Evolutionary conservation across 2,888 invertebrate species (phyloP), one percentile per base, ranked within the genome.

Genomic region (Hecatera dysodea): DNA sequence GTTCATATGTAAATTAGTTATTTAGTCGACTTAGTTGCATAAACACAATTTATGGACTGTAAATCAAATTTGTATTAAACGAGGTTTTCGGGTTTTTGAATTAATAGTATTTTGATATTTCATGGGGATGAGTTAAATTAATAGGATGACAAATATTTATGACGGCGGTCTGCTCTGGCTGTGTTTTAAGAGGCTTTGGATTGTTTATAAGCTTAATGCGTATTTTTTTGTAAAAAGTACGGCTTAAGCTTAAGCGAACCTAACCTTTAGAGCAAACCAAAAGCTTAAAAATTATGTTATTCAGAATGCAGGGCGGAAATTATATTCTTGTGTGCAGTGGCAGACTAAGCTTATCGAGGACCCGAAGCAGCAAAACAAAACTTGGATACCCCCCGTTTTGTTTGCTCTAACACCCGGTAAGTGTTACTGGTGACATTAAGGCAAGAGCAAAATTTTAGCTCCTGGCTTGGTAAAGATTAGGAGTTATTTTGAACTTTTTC

Each of bases 231-330:
- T 33, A 33, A 33, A 39, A 39, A 79, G 81, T 84, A 85, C 83
- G 78, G 72, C 67, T 68, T 70, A 73, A 81, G 84, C 86, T 88
- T 87, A 82, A 39, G 82, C 78, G 86, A 83, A 84, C 84, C 83
- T 85, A n/a, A n/a, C n/a, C n/a, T 82, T 78, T 80, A 75, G 79
- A 75, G 83, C 79, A 81, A 82, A 83, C 79, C 81, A 77, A n/a
- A 85, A 86, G 85, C 90, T 90, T 89, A 88, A 89, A 87, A 88
- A 83, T 87, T 85, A 86, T 87, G 85, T 82, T 83, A 83, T 81
- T 85, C 84, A 82, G 76, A 86, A 86, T 85, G 82, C 83, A 78
- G 78, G 82, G 79, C 69, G 77, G 72, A 78, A 78, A 67, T 55
- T 63, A 61, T 42, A 57, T 75, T 65, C 24, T 59, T 66, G 55